Evolutionary conservation across 2,113 vertebrate genomes (phyloP), one percentile per base, ranked within the genome.

Genomic region (Haplochromis vanheusdeni): DNA sequence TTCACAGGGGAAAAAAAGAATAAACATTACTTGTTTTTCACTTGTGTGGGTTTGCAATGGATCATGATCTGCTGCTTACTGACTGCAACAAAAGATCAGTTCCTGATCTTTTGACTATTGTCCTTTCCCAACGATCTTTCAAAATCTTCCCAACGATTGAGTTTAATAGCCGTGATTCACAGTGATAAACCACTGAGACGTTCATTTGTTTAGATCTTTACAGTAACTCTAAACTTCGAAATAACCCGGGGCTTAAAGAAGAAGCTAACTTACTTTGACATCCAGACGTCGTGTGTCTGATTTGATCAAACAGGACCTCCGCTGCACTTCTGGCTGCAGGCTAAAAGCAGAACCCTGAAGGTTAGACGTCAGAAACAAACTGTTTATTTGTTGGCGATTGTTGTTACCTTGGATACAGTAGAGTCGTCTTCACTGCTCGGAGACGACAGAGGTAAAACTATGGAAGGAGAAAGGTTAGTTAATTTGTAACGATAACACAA

Each of bases 401-500:
- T 16, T 0, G 7, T 91, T 86, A 92, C 93, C 95, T 91, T 93
- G n/a, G 54, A 14, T 4, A 80, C 12, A 1, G 42, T 19, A n/a
- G 28, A n/a, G 40, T 91, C 81, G 5, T 96, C 95, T 4, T 89
- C 93, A 35, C 95, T 94, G 91, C 96, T 95, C 2, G 95, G 92
- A 77, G 95, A 95, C 0, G 96, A 96, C 86, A 96, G 9, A 9
- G 96, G 96, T 12, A 96, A 54, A 83, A 96, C 96, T 97, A n/a
- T 2, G 14, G n/a, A 73, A 17, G 21, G 23, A 58, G 23, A 28
- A 16, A 40, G 70, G 42, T 75, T 47, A 28, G 9, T 75, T 58
- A 47, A 75, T 28, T 28, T 75, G 16, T 70, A 23, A 70, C 3
- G 4, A 13, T 68, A 21, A 68, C 19, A 14, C 14, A 26, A 45